Evolutionary conservation across 2,797 vertebrate species (phyloP).

Genomic region (Taeniopygia guttata): DNA sequence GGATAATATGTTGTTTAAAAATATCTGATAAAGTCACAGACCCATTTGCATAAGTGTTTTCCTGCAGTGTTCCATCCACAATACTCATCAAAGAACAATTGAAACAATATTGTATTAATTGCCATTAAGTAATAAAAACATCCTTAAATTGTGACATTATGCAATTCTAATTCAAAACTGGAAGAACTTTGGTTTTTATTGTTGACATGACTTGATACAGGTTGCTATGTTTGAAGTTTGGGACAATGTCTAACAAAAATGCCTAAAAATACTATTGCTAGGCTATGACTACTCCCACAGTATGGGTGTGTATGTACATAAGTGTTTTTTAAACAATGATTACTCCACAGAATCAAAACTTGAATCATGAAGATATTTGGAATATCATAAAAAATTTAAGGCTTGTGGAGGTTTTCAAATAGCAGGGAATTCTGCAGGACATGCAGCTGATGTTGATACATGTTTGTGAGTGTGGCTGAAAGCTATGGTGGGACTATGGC

Average conservation of each 20-base stretch:
- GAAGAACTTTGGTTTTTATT: background rate
- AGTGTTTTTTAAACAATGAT: background rate
- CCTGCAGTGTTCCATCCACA: background rate
- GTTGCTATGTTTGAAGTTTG: background rate
- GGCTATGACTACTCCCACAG: background rate
- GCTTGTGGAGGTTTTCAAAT: background rate
- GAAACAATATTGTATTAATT: background rate
- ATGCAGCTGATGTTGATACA: background rate
- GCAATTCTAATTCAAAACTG: background rate
- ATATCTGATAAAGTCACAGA: background rate
- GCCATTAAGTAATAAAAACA: background rate
- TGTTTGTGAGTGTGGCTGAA: background rate
- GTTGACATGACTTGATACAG: background rate
- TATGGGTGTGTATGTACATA: background rate
- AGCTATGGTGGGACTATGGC: background rate
- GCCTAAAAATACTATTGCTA: background rate
- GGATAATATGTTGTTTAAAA: background rate
- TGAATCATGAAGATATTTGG: rapidly evolving
- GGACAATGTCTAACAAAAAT: background rate
- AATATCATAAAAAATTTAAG: background rate
- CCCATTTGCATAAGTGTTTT: background rate
- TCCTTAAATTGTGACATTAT: background rate
- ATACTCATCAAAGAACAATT: background rate
- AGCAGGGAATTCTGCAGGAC: background rate
- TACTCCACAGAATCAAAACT: background rate